Conservation (phyloP, 2,888 invertebrate species). For the Dolichomitus sp. region DNA sequence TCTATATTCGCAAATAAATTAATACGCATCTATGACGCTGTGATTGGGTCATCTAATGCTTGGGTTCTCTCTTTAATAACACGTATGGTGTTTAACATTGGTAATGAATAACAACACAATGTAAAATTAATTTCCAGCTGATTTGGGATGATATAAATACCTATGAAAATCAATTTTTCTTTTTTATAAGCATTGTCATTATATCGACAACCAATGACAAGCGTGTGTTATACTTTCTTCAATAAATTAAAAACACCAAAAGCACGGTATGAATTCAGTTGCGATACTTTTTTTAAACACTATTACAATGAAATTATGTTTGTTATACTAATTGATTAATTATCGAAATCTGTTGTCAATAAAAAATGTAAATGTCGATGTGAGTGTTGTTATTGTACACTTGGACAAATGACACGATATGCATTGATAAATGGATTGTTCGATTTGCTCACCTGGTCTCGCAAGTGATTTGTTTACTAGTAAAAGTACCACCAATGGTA, state of each 20-base stretch:
- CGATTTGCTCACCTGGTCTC: constrained; percentile 76
- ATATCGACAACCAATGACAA: neutral
- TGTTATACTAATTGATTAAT: neutral
- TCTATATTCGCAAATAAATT: neutral
- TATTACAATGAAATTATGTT: neutral
- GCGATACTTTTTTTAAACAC: neutral
- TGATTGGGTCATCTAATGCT: neutral
- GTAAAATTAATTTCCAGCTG: neutral
- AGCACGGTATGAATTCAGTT: neutral
- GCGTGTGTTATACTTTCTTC: neutral
- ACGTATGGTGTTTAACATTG: neutral
- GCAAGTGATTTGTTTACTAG: constrained; percentile 72
- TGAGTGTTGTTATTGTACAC: neutral
- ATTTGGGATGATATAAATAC: neutral
- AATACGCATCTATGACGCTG: neutral
- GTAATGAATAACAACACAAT: neutral
- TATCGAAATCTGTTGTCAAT: neutral
- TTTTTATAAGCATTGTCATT: neutral
- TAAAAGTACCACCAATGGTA: constrained; percentile 76
- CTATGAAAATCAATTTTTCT: neutral
- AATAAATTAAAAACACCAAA: neutral
- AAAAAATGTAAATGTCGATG: neutral
- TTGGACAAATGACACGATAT: constrained; percentile 14
- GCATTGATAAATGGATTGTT: neutral
- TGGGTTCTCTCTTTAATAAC: neutral